Evolutionary conservation across 1,140 invertebrate genomes (phyloP), one percentile per base, ranked within the genome.

Genomic region (Pinna nobilis): DNA sequence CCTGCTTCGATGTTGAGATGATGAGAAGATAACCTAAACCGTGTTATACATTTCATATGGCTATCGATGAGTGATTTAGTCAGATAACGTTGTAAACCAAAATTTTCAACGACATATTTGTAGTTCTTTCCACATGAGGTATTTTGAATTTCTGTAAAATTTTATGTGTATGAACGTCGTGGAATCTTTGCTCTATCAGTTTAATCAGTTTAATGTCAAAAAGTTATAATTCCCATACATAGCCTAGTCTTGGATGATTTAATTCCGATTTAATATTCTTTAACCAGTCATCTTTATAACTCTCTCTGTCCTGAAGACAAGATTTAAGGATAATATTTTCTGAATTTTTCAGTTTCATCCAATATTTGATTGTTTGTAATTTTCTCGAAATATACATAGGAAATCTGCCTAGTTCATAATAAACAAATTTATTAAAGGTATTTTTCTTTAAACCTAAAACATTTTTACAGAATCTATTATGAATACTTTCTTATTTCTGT

Each of bases 291-390:
- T 44, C n/a, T 33, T 64, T 23, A 20, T 49, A 37, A 57, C 49
- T 18, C 39, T 73, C 91, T 91, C 93, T 98, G 95, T 53, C 97
- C 18, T 64, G 20, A 18, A 64, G n/a, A n/a, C 39, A 44, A 37
- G 60, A 18, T 20, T 47, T 39, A n/a, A 64, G 13, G 15, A 64
- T 92, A 67, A 89, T 75, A 44, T 70, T 44, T 47, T 77, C 0
- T 32, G 74, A 84, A 63, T 79, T 83, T 25, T 85, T 83, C 66
- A 88, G 85, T 72, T 86, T 88, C 50, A 91, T 90, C 69, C 57
- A 63, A 18, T 71, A 71, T 28, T 50, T 71, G 23, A 71, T n/a
- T 33, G 33, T 35, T 20, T 28, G 28, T 44, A 63, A 4, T 25
- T 61, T 28, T 20, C 32, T 59, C 33, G 23, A 50, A 30, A 61